Evolutionary conservation across 2,113 vertebrate species (phyloP), one percentile per base, ranked within the genome.

Genomic region (Apistogramma diplotaenia): DNA sequence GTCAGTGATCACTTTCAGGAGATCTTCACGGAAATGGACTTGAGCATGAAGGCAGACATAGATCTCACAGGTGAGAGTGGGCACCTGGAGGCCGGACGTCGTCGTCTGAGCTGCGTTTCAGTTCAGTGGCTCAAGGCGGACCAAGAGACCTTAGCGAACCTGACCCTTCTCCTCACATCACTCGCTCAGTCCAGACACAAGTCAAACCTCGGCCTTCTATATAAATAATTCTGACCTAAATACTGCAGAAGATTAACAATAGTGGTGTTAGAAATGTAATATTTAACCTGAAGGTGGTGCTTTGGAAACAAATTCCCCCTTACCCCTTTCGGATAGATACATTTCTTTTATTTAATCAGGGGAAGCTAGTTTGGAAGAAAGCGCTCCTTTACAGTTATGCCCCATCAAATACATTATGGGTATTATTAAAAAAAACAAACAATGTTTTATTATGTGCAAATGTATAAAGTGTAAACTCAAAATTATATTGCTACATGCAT

Each of bases 1-100:
- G 96, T 95, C 85, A 96, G 96, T 67, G 96, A 96, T 84, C 95
- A 96, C 91, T 96, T 96, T 81, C 95, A 96, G 81, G 96, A 96
- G 78, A 86, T 96, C 51, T 96, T 96, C 74, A 90, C 91, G 18
- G 95, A 96, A 75, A 95, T 95, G 94, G 96, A 94, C 77, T 91
- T 89, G 0, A 91, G 70, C 82, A 86, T 87, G 27, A 92, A 93
- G 70, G 76, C 92, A 23, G 92, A 95, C 84, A 80, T 96, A 65
- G 96, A 96, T 84, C 93, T 96, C 40, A 96, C 94, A 6, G 96
- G 96, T 96, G 92, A 86, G 85, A 74, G 11, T 7, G 35, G 8
- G 79, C 18, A 74, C 29, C 43, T 49, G 4, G n/a, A 37, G 31
- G 21, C 51, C 16, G 40, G 29, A 40, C 9, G 5, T 35, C 11